Base-by-base conservation (phyloP, 2,888 invertebrate genomes). In the Papilio demoleus region DNA sequence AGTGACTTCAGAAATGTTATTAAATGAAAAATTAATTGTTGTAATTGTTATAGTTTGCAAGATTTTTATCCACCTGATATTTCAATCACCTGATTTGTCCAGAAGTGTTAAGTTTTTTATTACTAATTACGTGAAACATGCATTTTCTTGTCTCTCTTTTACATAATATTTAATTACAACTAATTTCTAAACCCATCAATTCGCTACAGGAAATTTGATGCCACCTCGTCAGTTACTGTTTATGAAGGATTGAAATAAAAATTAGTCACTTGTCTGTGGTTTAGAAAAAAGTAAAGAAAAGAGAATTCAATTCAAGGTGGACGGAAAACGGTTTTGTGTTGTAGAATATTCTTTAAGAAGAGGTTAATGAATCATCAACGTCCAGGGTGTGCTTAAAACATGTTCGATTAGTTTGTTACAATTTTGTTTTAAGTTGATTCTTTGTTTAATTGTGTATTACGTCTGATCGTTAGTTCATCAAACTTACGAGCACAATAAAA, bases 401-500 rank as follows among this genome's bases (percentile, higher is more conserved):
- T 92, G 92, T 88, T 82, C 80, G 81, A 85, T 87, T 91, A 90
- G 88, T 88, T 86, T 78, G 73, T 77, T 75, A 72, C 72, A 71
- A 73, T 72, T 77, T 84, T 82, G 81, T 88, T 89, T 89, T 88
- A 85, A 82, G 86, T 89, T 90, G 79, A 79, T 85, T 80, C 79
- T 87, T 90, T 86, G 82, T 88, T 90, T 87, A 79, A 83, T 87
- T 85, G 89, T 88, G 84, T 87, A 86, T 84, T 85, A 85, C 86
- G 84, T 87, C 81, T 79, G 76, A 77, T 75, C 72, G 76, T 81
- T 80, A 79, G 79, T 80, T 72, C 74, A 76, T 71, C 76, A 75
- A 74, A 81, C 82, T 84, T 83, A 82, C 81, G 79, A 87, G 80
- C 85, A 86, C 84, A 85, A 84, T 91, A 95, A 95, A 95, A 96